Evolutionary conservation across 1,140 invertebrate species (phyloP).

Genomic region (Zaprionus gabonicus): DNA sequence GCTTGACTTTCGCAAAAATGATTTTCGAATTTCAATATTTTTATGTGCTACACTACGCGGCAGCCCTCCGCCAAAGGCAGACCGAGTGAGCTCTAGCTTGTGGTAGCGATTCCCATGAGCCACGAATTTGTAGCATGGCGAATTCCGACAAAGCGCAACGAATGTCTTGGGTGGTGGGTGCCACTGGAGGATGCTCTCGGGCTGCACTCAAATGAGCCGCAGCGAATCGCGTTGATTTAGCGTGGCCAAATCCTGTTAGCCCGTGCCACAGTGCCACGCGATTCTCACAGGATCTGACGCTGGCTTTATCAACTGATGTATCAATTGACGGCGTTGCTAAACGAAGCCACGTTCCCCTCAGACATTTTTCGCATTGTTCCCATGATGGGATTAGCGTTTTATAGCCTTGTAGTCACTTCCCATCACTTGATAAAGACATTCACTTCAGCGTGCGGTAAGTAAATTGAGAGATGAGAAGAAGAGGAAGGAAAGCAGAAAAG

Average conservation of each 20-base stretch:
- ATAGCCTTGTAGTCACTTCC: slow-evolving; percentile 72
- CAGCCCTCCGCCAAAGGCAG: slow-evolving; percentile 26
- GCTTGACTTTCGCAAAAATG: slow-evolving; percentile 58
- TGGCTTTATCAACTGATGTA: slow-evolving; percentile 70
- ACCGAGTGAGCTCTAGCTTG: neutral
- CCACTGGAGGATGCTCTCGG: neutral
- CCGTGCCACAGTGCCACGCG: slow-evolving; percentile 62
- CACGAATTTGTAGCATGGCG: slow-evolving; percentile 71
- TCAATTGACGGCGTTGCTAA: slow-evolving; percentile 74
- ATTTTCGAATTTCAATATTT: slow-evolving; percentile 83
- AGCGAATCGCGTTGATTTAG: slow-evolving; percentile 78
- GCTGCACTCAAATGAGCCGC: slow-evolving; percentile 75
- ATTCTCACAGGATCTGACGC: slow-evolving; percentile 69
- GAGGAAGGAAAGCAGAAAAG: neutral
- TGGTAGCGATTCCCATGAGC: slow-evolving; percentile 68
- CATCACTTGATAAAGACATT: slow-evolving; percentile 77
- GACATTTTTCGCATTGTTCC: slow-evolving; percentile 66
- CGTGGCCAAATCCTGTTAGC: slow-evolving; percentile 81
- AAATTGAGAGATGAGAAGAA: slow-evolving; percentile 1
- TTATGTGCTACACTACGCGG: slow-evolving; percentile 16
- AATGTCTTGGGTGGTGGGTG: slow-evolving; percentile 68
- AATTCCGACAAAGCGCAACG: slow-evolving; percentile 77
- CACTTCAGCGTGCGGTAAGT: neutral
- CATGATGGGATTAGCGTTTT: slow-evolving; percentile 83
- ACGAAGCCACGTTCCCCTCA: slow-evolving; percentile 32